phyloP scores from a whole-genome alignment of 2,888 invertebrate species.

The Brenthis ino region DNA sequence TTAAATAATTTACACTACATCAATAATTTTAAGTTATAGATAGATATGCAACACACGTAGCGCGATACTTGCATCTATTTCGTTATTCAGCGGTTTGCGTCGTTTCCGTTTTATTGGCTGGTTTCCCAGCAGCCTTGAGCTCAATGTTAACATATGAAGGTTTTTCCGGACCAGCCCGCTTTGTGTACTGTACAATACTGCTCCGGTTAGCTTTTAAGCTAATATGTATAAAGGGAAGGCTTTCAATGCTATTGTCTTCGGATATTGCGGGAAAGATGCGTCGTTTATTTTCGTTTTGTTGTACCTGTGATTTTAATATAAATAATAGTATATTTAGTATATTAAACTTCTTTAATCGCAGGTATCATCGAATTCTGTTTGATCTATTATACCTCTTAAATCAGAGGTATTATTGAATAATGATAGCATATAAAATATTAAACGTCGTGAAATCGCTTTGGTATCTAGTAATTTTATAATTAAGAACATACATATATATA shows the following conservation, averaged over 20 bases:
- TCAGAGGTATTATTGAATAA: too few relatives aligned
- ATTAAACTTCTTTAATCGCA: too few relatives aligned
- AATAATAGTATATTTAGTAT: neutral
- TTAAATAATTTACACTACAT: too few relatives aligned
- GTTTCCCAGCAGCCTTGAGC: constrained; percentile 27
- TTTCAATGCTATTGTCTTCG: constrained; percentile 12
- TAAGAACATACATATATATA: too few relatives aligned
- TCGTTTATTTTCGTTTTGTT: neutral
- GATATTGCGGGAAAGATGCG: neutral
- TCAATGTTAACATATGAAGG: constrained; percentile 24
- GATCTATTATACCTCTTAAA: too few relatives aligned
- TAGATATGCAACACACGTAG: too few relatives aligned
- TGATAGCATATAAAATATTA: too few relatives aligned
- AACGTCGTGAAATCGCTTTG: too few relatives aligned
- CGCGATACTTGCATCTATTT: neutral
- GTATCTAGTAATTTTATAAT: too few relatives aligned
- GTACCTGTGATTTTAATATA: neutral
- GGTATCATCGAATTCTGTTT: too few relatives aligned
- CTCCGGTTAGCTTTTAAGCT: constrained; percentile 32
- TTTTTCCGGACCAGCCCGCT: constrained; percentile 26
- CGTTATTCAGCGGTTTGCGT: constrained; percentile 13
- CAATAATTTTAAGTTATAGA: too few relatives aligned
- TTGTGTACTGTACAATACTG: constrained; percentile 22
- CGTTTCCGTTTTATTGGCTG: constrained; percentile 22
- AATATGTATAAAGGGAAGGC: constrained; percentile 21